Evolutionary conservation across 2,797 vertebrate genomes (phyloP).

Genomic region (Galago senegalensis): DNA sequence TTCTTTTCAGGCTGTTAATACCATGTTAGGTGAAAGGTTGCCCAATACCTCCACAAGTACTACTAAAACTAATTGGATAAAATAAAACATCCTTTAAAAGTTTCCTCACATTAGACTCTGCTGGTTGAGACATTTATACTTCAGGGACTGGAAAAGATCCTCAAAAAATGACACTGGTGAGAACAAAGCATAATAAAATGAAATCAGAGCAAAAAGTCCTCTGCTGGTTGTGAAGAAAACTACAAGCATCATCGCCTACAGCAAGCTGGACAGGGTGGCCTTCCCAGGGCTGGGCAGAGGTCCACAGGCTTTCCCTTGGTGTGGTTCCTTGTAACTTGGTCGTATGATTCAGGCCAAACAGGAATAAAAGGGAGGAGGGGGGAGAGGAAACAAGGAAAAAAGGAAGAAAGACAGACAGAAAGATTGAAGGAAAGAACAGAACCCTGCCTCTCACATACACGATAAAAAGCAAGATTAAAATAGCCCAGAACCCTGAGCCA

Average conservation of each 20-base stretch:
- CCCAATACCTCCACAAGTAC: background rate
- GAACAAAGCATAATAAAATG: slow-evolving; percentile 78
- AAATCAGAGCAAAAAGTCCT: slow-evolving; percentile 79
- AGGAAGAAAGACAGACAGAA: background rate
- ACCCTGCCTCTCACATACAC: background rate
- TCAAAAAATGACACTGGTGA: slow-evolving; percentile 51
- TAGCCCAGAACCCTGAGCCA: background rate
- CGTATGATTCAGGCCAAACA: background rate
- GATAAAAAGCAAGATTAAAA: background rate
- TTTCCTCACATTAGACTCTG: slow-evolving; percentile 66
- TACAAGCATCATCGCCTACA: slow-evolving; percentile 38
- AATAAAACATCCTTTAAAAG: slow-evolving; percentile 55
- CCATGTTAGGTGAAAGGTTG: background rate
- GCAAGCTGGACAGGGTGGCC: background rate
- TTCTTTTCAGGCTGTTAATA: background rate
- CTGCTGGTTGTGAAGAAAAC: slow-evolving; percentile 79
- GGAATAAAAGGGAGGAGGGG: rapidly evolving
- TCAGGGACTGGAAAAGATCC: slow-evolving; percentile 32
- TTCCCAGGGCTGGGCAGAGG: background rate
- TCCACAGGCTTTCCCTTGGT: background rate
- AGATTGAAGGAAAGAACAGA: background rate
- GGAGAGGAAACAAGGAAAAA: rapidly evolving
- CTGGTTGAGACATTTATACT: slow-evolving; percentile 41
- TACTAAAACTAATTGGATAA: slow-evolving; percentile 29
- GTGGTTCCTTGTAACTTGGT: background rate